A percentile compares a stretch with the other conserved stretches of the same genome.
phyloP scores from a whole-genome alignment of 30 jellyfish, hydroid and myxozoan genomes.

The Pseudorhiza aurosa region DNA sequence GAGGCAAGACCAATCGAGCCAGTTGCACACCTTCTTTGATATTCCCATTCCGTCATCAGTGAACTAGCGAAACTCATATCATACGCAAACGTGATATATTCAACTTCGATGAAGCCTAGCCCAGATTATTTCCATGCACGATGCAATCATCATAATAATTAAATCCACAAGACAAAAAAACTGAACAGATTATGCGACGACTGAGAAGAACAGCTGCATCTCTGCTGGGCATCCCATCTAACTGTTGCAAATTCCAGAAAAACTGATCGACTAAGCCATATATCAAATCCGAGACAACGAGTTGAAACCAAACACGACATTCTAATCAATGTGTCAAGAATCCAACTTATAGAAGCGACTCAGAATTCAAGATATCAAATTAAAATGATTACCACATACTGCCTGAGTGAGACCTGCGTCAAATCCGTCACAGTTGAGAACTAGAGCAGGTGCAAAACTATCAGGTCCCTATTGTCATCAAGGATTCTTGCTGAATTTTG shows the following conservation, averaged over 20 bases:
- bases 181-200: not conserved
- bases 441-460: slow-evolving; percentile 8
- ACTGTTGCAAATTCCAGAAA: slow-evolving; percentile 25
- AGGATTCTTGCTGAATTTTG: too few species aligned
- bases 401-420: not conserved
- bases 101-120: too few species aligned
- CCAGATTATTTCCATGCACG: too few species aligned
- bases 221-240: slow-evolving; percentile 22
- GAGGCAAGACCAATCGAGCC: too few species aligned
- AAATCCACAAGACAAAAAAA: not conserved
- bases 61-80: too few species aligned
- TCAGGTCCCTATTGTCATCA: too few species aligned
- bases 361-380: not conserved
- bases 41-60: too few species aligned
- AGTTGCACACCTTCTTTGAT: too few species aligned
- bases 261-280: slow-evolving; percentile 16
- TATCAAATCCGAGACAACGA: slow-evolving; percentile 10
- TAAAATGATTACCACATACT: slow-evolving; percentile 28
- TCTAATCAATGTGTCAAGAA: not conserved
- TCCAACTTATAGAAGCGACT: not conserved
- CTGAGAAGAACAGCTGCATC: slow-evolving; percentile 11
- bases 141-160: too few species aligned
- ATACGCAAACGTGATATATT: too few species aligned
- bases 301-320: not conserved
- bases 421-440: not conserved